These are phyloP conservation scores for Cryptotermes secundus DNA, from an alignment of 1,140 invertebrate genomes.

Conservation along the genomic window DNA sequence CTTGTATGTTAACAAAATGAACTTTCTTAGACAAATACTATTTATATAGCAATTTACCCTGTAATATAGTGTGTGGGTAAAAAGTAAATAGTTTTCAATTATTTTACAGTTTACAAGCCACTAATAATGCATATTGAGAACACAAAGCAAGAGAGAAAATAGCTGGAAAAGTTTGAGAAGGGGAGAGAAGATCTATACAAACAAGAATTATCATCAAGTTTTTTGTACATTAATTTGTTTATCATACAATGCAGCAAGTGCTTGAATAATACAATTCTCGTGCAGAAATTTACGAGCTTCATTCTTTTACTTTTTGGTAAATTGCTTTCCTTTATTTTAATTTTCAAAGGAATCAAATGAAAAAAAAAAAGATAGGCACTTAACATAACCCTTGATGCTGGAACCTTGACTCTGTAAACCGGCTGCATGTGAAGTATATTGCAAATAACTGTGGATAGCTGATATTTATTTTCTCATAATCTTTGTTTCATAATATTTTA, in stretches of 20 bases:
- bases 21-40: not conserved
- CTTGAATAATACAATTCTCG: not conserved
- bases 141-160: not conserved
- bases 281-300: not conserved
- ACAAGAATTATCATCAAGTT: not conserved
- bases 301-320: not conserved
- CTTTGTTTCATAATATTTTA: not conserved
- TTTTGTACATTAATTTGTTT: constrained; percentile 16
- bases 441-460: not conserved
- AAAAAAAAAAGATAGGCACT: not conserved
- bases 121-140: not conserved
- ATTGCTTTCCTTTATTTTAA: not conserved
- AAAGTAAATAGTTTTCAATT: not conserved
- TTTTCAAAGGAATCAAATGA: not conserved
- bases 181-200: not conserved
- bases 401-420: not conserved
- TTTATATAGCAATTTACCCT: constrained; percentile 14
- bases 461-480: not conserved
- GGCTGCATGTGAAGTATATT: not conserved
- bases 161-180: not conserved
- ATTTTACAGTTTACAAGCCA: not conserved
- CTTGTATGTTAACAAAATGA: not conserved
- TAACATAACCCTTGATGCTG: not conserved
- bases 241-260: constrained; percentile 16
- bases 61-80: constrained; percentile 14